Conservation (phyloP, 1,140 invertebrate species). For the Sinonovacula constricta region DNA sequence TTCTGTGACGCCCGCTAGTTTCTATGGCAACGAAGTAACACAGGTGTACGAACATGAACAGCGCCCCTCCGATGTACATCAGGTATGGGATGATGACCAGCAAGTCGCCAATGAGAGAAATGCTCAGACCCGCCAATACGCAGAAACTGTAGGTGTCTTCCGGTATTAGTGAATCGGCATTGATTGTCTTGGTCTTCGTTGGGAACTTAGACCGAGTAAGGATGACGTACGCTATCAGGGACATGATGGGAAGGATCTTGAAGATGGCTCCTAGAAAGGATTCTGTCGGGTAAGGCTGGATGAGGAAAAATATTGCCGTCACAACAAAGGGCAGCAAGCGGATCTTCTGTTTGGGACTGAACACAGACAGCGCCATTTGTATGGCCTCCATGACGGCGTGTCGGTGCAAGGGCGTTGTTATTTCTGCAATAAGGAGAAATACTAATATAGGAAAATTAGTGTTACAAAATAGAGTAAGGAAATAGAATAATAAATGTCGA, state of each 20-base stretch:
- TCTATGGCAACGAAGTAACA: slow-evolving; percentile 49
- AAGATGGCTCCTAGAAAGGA: slow-evolving; percentile 46
- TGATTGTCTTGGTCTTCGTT: slow-evolving; percentile 2
- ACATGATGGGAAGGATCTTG: slow-evolving; percentile 55
- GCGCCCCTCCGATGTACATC: slow-evolving; percentile 56
- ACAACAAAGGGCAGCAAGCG: slow-evolving; percentile 31
- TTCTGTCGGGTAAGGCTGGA: slow-evolving; percentile 45
- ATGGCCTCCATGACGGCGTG: slow-evolving; percentile 25
- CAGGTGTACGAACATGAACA: slow-evolving; percentile 51
- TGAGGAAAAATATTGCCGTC: slow-evolving; percentile 22
- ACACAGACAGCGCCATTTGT: slow-evolving; percentile 22
- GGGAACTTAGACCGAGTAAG: slow-evolving; percentile 30
- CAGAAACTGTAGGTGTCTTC: slow-evolving; percentile 35
- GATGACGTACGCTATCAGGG: slow-evolving; percentile 39
- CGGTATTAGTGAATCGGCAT: slow-evolving; percentile 13
- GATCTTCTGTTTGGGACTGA: slow-evolving; percentile 31
- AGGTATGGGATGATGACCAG: slow-evolving; percentile 45
- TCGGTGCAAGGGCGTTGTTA: too few species aligned
- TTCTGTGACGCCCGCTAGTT: slow-evolving; percentile 29
- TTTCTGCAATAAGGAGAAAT: too few species aligned
- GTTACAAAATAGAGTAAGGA: too few species aligned
- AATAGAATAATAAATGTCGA: too few species aligned
- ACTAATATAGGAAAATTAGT: too few species aligned
- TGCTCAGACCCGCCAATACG: slow-evolving; percentile 41
- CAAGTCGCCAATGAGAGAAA: slow-evolving; percentile 53